Base-by-base conservation (phyloP, 2,888 invertebrate genomes). In the Teleogryllus oceanicus region DNA sequence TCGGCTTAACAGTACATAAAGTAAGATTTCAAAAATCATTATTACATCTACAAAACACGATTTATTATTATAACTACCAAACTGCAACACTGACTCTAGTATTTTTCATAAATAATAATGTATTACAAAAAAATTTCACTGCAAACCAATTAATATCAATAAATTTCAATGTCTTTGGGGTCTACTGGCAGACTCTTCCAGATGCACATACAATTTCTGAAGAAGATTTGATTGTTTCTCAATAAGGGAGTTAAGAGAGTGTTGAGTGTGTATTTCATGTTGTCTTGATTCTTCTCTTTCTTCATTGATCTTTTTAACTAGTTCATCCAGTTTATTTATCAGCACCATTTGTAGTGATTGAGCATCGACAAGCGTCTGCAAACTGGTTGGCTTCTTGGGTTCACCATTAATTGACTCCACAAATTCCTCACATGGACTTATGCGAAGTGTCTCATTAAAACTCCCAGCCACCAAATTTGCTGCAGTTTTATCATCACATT, bases 361-460 rank as follows among this genome's bases (percentile, higher is more conserved):
- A n/a, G 62, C 62, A 62, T 62, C 62, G 16, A 62, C 16, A 13
- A 62, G 62, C 11, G 62, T 18, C 62, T 62, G 62, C 8, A 62
- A 16, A 62, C 16, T 62, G 13, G 62, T 62, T 62, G n/a, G 62
- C 62, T 62, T 62, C n/a, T n/a, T 62, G n/a, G 8, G 13, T 5
- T 62, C 62, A 62, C 1, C 13, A 13, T 3, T 62, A 62, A 62
- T 18, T 13, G 62, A n/a, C 4, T 13, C n/a, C n/a, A 18, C 62
- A 62, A 62, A 62, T n/a, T 62, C 62, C 62, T 62, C n/a, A 62
- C 62, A 62, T 62, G 62, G 62, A n/a, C 62, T 62, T n/a, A 62
- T n/a, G n/a, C 62, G 13, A 62, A 62, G 62, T 4, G 62, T 62
- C 8, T 62, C 62, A 12, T 62, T 62, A n/a, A 62, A 62, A 62